Conservation (phyloP, 2,797 vertebrate species). For the Gymnothorax javanicus region DNA sequence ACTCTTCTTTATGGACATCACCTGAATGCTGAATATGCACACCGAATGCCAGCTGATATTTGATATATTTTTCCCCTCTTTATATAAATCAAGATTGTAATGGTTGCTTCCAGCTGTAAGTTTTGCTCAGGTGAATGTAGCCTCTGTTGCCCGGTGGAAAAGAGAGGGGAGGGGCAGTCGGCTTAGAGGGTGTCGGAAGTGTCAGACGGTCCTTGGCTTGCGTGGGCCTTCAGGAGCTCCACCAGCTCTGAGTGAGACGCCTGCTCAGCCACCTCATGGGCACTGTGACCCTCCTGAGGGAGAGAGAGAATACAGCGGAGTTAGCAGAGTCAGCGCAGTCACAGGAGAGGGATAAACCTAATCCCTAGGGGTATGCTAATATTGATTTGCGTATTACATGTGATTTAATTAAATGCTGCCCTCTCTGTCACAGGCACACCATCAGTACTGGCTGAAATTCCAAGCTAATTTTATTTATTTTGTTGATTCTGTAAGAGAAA, state of each 20-base stretch:
- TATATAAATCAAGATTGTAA: conserved; percentile 22
- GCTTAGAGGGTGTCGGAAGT: conserved; percentile 31
- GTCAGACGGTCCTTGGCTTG: conserved; percentile 43
- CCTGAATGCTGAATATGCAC: conserved; percentile 49
- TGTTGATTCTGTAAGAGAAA: background rate
- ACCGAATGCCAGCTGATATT: conserved; percentile 55
- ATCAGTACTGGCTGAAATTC: background rate
- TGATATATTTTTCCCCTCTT: conserved; percentile 30
- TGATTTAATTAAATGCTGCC: conserved; percentile 13
- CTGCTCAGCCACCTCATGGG: conserved; percentile 62
- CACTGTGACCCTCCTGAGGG: conserved; percentile 69
- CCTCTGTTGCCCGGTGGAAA: conserved; percentile 46
- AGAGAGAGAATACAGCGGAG: conserved; percentile 27
- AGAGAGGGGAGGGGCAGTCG: conserved; percentile 49
- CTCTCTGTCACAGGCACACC: background rate
- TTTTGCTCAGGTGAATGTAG: conserved; percentile 45
- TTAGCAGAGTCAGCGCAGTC: background rate
- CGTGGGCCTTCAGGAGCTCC: conserved; percentile 66
- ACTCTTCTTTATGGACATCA: conserved; percentile 35
- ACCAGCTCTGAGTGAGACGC: conserved; percentile 70
- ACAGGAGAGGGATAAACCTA: background rate
- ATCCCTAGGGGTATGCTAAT: background rate
- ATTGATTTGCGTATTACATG: background rate
- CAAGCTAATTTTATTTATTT: conserved; percentile 20
- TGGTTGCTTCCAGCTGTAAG: conserved; percentile 30